Conservation (phyloP, 2,797 vertebrate genomes). For the Coregonus ussuriensis region DNA sequence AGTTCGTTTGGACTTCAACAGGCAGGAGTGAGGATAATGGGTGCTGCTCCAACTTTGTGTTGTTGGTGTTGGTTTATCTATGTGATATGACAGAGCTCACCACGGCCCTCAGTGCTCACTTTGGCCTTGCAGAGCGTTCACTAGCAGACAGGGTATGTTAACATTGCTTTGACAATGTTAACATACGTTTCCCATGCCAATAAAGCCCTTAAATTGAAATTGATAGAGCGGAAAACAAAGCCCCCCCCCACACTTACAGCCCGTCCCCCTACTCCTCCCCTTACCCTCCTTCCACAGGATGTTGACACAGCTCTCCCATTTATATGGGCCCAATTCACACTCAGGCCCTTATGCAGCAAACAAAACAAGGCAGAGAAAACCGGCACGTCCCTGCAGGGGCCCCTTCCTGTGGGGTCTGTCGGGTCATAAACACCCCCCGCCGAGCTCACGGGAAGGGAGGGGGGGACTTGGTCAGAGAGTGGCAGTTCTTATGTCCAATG, state of each 20-base stretch:
- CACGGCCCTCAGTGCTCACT: not conserved
- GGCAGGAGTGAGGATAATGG: not conserved
- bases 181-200: no score
- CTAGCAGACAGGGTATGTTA: no score
- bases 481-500: not conserved
- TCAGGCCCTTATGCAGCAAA: slow-evolving; percentile 45
- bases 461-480: not conserved
- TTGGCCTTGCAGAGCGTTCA: not conserved
- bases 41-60: not conserved
- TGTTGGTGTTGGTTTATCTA: not conserved
- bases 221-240: not conserved
- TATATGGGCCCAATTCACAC: slow-evolving; percentile 36
- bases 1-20: not conserved
- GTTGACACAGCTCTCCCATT: slow-evolving; percentile 47
- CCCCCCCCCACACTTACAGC: not conserved
- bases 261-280: not conserved
- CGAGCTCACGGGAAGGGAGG: not conserved
- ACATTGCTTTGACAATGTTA: no score
- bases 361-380: slow-evolving; percentile 58
- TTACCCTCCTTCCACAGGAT: slow-evolving; percentile 42
- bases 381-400: slow-evolving; percentile 34
- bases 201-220: no score
- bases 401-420: slow-evolving; percentile 53
- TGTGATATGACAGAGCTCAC: not conserved
- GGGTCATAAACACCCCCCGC: slow-evolving; percentile 32